Evolutionary conservation across 1,140 invertebrate species (phyloP), one percentile per base, ranked within the genome.

Genomic region (Zaprionus lachaisei): DNA sequence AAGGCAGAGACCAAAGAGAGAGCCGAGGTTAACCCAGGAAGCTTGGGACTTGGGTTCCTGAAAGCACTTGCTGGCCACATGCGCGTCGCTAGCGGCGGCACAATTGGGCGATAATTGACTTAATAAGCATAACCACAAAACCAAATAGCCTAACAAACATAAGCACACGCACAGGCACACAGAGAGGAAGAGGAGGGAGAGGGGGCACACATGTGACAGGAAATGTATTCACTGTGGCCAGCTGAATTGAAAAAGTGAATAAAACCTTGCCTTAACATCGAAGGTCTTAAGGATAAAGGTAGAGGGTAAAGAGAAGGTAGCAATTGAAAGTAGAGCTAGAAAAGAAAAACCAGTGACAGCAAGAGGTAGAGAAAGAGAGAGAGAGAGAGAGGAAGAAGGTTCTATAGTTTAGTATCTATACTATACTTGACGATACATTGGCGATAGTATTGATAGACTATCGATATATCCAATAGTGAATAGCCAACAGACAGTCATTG

Each of bases 61-160:
- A n/a, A 44, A 65, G 68, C 68, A 41, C 41, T 71, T 64, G 44
- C 60, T 71, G 37, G 55, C 68, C 62, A 71, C 60, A 71, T 65
- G 66, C 31, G 72, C 38, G 38, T 47, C 44, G 28, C 58, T 51
- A 44, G 28, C 38, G 64, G 63, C 64, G 64, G 68, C 64, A 66
- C 84, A 89, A 89, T 87, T 83, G 84, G 81, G 84, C 85, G 81
- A 87, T 87, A 87, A 87, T 87, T 87, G 84, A 89, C 78, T 90
- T 87, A 87, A 87, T 87, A 89, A 79, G 79, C 75, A 90, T 84
- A 90, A 87, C 84, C 78, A 84, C 85, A 90, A 84, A 89, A 77
- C 72, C 78, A 81, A 84, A 89, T 90, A 90, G 79, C 67, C 60
- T 57, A 66, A 68, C 47, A 77, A 72, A 71, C 54, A 65, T 66